phyloP scores from a whole-genome alignment of 2,797 vertebrate genomes.

The Leptodactylus fallax region DNA sequence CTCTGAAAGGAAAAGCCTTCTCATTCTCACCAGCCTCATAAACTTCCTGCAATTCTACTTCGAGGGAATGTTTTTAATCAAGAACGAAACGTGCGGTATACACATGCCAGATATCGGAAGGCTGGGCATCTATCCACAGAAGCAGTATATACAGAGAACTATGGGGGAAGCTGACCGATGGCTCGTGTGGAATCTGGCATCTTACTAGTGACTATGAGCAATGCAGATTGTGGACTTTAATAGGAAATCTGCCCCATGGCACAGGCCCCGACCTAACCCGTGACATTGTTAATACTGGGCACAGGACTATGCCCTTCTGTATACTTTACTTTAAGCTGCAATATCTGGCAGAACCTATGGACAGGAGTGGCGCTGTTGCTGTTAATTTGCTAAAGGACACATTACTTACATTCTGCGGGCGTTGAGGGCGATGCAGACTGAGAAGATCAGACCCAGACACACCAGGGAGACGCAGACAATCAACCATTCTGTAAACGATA shows the following conservation, averaged over 20 bases:
- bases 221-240: no score
- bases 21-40: not conserved
- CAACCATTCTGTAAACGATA: constrained; percentile 74
- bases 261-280: no score
- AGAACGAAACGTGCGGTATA: constrained; percentile 61
- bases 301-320: no score
- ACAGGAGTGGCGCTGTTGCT: no score
- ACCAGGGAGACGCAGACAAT: constrained; percentile 75
- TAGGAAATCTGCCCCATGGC: no score
- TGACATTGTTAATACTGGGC: no score
- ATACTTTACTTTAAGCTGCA: no score
- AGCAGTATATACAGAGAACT: constrained; percentile 20
- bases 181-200: no score
- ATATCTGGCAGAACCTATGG: no score
- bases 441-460: constrained; percentile 75
- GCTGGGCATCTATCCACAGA: constrained; percentile 58
- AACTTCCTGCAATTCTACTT: constrained; percentile 17
- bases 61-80: constrained; percentile 65
- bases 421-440: constrained; percentile 77
- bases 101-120: constrained; percentile 29
- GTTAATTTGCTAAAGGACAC: not conserved
- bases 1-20: not conserved
- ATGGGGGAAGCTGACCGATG: no score
- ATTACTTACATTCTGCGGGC: constrained; percentile 75
- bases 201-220: no score